Conservation (phyloP, 1,140 invertebrate species). For the Drosophila ironensis region DNA sequence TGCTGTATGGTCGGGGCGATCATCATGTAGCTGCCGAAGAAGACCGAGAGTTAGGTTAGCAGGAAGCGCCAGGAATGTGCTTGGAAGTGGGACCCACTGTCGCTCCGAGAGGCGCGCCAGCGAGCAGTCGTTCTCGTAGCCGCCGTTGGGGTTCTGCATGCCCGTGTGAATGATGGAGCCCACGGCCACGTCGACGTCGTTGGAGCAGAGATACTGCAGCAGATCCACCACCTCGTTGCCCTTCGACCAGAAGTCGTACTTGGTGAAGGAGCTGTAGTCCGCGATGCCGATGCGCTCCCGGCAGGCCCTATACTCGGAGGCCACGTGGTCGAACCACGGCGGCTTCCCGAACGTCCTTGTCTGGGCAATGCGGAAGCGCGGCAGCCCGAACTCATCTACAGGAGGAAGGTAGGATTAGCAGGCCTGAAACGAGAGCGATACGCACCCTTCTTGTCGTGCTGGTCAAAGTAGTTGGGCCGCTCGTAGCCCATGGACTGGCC, state of each 20-base stretch:
- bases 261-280: constrained; percentile 99
- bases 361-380: constrained; percentile 85
- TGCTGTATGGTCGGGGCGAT: constrained; percentile 99
- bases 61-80: background rate
- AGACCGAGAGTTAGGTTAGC: background rate
- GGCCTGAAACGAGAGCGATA: background rate
- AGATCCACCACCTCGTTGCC: constrained; percentile 94
- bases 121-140: constrained; percentile 99
- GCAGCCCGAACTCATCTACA: constrained; percentile 72
- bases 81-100: constrained; percentile 90
- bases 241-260: constrained; percentile 96
- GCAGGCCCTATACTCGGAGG: constrained; percentile 95
- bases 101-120: constrained; percentile 93
- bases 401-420: background rate
- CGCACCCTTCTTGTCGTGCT: constrained; percentile 83
- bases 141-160: constrained; percentile 97
- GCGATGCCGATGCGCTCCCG: constrained; percentile 95
- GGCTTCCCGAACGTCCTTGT: constrained; percentile 94
- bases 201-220: constrained; percentile 97
- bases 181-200: constrained; percentile 96
- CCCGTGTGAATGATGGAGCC: constrained; percentile 98
- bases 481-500: constrained; percentile 99
- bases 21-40: constrained; percentile 94
- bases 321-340: constrained; percentile 95
- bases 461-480: constrained; percentile 95